Conservation (phyloP, 2,888 invertebrate genomes). For the Agrotis ipsilon region DNA sequence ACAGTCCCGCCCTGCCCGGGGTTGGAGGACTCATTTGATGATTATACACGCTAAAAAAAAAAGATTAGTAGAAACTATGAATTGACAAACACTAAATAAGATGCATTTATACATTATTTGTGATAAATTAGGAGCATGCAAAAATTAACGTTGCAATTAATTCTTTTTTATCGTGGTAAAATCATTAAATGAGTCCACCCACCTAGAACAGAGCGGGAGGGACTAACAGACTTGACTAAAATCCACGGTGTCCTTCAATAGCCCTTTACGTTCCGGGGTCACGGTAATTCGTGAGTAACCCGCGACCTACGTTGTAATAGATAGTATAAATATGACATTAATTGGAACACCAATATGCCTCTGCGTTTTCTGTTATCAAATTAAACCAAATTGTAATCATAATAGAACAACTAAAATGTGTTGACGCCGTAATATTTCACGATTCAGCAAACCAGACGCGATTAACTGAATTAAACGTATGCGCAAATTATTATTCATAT, state of each 20-base stretch:
- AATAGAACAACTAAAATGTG: constrained; percentile 36
- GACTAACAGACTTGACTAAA: too few species aligned
- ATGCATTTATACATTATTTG: neutral
- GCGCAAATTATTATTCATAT: constrained; percentile 52
- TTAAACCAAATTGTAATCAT: constrained; percentile 30
- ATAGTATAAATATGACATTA: neutral
- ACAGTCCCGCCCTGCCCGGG: too few species aligned
- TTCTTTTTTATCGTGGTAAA: too few species aligned
- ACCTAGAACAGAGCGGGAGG: too few species aligned
- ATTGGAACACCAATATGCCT: neutral
- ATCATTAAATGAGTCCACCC: too few species aligned
- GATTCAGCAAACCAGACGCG: constrained; percentile 37
- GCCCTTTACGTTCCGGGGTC: too few species aligned
- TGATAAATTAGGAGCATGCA: neutral
- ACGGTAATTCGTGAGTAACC: too few species aligned
- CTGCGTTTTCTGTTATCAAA: constrained; percentile 13
- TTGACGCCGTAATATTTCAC: constrained; percentile 41
- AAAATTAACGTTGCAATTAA: constrained; percentile 1
- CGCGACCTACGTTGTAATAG: too few species aligned
- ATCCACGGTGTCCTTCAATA: too few species aligned
- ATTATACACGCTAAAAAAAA: too few species aligned
- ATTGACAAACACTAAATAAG: neutral
- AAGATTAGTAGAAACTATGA: too few species aligned
- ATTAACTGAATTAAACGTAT: constrained; percentile 50
- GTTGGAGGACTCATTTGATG: too few species aligned